A percentile compares a stretch with the other conserved stretches of the same genome.
Evolutionary conservation across 2,113 vertebrate genomes (phyloP).

Genomic region (Sinocyclocheilus anophthalmus): DNA sequence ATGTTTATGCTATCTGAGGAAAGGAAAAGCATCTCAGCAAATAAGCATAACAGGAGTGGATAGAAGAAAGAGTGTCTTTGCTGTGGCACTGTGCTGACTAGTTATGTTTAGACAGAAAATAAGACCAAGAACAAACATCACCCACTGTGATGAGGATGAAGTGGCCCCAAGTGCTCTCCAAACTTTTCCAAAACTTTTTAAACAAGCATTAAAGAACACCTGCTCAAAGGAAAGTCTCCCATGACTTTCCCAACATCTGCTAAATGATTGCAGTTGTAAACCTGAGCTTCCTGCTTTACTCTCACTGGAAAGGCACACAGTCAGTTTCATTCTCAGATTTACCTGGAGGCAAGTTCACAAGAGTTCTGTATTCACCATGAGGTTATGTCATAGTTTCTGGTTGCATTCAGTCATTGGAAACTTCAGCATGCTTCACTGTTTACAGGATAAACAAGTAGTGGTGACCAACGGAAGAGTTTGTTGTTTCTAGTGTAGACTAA

Average conservation of each 20-base stretch:
- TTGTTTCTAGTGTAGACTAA: neutral
- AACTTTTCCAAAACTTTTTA: slow-evolving; percentile 37
- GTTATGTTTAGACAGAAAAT: slow-evolving; percentile 36
- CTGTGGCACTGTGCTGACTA: neutral
- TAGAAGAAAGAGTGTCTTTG: neutral
- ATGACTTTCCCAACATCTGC: slow-evolving; percentile 36
- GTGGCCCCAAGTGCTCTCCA: slow-evolving; percentile 1
- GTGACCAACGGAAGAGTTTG: neutral
- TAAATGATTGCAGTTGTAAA: slow-evolving; percentile 11
- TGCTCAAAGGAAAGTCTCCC: slow-evolving; percentile 33
- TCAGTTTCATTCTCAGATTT: neutral
- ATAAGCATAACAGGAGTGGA: neutral
- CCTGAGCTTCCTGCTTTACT: neutral
- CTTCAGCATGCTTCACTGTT: neutral
- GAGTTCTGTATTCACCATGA: neutral
- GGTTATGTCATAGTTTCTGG: slow-evolving; percentile 19
- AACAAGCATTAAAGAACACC: slow-evolving; percentile 21
- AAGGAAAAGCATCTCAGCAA: neutral
- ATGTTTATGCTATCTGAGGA: neutral
- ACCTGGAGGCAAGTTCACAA: slow-evolving; percentile 18
- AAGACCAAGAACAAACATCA: slow-evolving; percentile 17
- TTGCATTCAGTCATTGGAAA: neutral
- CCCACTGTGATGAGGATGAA: slow-evolving; percentile 15
- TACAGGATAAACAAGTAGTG: neutral
- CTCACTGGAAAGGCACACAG: neutral